A percentile compares a stretch with the other conserved stretches of the same genome.
Conservation (phyloP, 2,797 vertebrate genomes). For the Hemitrygon akajei region DNA sequence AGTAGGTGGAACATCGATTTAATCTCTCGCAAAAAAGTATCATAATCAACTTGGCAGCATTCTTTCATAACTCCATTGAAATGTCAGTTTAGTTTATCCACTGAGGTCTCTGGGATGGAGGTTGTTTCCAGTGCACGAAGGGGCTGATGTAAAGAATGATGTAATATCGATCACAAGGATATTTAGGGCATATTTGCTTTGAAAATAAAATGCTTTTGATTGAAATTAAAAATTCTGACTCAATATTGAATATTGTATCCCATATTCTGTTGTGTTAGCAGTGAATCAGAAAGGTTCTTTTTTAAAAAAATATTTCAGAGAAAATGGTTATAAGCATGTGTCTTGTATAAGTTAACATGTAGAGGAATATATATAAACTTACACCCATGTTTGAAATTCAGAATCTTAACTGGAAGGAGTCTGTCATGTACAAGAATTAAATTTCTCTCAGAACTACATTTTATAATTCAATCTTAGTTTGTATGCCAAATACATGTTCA, state of each 20-base stretch:
- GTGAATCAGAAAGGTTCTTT: not conserved
- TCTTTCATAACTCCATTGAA: not conserved
- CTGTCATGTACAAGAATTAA: not conserved
- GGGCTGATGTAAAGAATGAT: not conserved
- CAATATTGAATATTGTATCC: not conserved
- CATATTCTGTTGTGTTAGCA: not conserved
- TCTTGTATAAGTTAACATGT: not conserved
- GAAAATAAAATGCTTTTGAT: not conserved
- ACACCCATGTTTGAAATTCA: not conserved
- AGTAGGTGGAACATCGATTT: not conserved
- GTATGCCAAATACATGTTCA: not conserved
- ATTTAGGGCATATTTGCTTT: not conserved
- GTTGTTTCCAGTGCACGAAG: not conserved
- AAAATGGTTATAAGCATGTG: not conserved
- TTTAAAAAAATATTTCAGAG: not conserved
- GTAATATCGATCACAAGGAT: not conserved
- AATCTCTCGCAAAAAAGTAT: not conserved
- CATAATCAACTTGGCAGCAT: not conserved
- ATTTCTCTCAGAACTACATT: not conserved
- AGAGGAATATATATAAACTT: not conserved
- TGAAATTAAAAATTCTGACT: not conserved
- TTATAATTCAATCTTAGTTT: not conserved
- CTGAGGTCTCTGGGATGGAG: not conserved
- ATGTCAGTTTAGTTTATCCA: not conserved
- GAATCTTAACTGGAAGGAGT: not conserved